Conservation (phyloP, 2,113 vertebrate species). For the Xenus cinereus region DNA sequence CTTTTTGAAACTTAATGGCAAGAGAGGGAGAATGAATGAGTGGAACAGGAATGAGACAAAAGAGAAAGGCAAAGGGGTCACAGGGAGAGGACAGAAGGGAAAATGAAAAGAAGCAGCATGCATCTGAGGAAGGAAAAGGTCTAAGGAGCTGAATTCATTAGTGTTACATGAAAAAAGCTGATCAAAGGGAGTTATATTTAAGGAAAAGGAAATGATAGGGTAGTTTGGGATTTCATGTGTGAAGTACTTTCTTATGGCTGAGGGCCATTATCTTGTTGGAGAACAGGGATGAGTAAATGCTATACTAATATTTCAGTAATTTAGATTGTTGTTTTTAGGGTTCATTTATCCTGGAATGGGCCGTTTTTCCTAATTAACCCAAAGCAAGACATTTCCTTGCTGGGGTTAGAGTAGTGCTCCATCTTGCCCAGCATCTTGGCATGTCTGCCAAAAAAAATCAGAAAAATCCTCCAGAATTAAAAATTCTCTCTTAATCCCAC, state of each 20-base stretch:
- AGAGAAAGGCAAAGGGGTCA: background rate
- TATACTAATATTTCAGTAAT: background rate
- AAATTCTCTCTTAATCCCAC: background rate
- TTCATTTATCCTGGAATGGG: background rate
- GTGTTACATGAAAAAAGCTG: background rate
- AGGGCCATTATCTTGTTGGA: background rate
- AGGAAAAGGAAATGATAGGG: background rate
- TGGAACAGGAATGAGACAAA: background rate
- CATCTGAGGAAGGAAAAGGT: background rate
- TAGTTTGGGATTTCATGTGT: background rate
- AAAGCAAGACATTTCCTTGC: background rate
- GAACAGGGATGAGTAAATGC: background rate
- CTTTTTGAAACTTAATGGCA: background rate
- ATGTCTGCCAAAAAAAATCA: background rate
- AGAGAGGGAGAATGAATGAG: background rate
- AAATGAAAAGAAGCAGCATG: background rate
- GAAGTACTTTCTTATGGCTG: background rate
- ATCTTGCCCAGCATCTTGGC: background rate
- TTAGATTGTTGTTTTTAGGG: background rate
- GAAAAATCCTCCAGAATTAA: background rate
- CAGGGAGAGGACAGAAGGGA: background rate
- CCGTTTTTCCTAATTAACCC: background rate
- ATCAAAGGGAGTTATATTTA: background rate
- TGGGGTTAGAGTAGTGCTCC: background rate
- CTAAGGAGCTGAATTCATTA: background rate